phyloP scores from a whole-genome alignment of 1,140 invertebrate genomes.

The Tenebrio molitor region DNA sequence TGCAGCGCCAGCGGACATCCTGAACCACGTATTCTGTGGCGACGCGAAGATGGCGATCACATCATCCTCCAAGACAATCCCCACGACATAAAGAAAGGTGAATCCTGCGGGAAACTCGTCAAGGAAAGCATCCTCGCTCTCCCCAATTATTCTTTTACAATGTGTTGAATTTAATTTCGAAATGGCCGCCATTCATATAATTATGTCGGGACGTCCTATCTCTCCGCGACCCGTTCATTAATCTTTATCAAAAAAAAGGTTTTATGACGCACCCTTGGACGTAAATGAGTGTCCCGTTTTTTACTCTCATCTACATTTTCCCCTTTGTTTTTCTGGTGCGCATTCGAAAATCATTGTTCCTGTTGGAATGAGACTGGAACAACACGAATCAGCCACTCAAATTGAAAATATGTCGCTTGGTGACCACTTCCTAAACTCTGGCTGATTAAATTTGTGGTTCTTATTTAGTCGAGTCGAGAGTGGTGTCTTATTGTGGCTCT shows the following conservation, averaged over 20 bases:
- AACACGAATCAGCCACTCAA: no score
- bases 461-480: no score
- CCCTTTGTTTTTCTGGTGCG: conserved; percentile 2
- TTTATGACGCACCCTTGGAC: conserved; percentile 17
- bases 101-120: no score
- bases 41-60: conserved; percentile 68
- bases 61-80: conserved; percentile 64
- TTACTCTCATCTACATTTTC: not conserved
- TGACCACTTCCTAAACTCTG: no score
- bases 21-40: conserved; percentile 71
- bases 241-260: conserved; percentile 25
- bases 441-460: no score
- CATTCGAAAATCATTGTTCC: conserved; percentile 25
- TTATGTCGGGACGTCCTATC: no score
- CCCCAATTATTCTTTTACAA: no score
- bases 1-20: conserved; percentile 77
- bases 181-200: not conserved
- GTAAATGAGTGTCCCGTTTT: conserved; percentile 12
- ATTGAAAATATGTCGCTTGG: no score
- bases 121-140: no score
- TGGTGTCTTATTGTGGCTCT: no score
- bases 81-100: conserved; percentile 64
- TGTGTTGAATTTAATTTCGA: no score
- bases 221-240: conserved; percentile 14
- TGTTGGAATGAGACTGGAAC: not conserved